Conservation (phyloP, 2,888 invertebrate species). For the Apamea anceps region DNA sequence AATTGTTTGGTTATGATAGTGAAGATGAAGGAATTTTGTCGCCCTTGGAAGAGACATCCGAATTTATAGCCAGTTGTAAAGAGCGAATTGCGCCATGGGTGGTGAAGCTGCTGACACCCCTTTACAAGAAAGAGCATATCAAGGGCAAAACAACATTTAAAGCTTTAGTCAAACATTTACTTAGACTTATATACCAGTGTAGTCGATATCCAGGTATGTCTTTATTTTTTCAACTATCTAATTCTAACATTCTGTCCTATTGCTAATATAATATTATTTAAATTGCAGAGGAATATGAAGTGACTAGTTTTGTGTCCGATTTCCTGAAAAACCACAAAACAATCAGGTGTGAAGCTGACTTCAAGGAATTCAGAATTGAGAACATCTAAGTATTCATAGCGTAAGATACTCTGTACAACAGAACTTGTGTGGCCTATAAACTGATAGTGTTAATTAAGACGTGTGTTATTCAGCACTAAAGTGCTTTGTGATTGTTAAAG, state of each 20-base stretch:
- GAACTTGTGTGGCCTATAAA: slow-evolving; percentile 22
- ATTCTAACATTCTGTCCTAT: neutral
- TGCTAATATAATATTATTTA: slow-evolving; percentile 33
- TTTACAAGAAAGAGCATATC: slow-evolving; percentile 91
- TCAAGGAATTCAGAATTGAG: slow-evolving; percentile 82
- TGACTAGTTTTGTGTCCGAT: slow-evolving; percentile 86
- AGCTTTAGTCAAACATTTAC: slow-evolving; percentile 90
- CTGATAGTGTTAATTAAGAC: neutral
- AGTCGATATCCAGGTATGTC: slow-evolving; percentile 89
- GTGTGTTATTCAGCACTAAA: slow-evolving; percentile 20
- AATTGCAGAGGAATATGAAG: slow-evolving; percentile 89
- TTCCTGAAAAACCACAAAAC: slow-evolving; percentile 88
- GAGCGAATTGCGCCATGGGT: slow-evolving; percentile 91
- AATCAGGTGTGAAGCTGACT: slow-evolving; percentile 89
- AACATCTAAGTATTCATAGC: slow-evolving; percentile 71
- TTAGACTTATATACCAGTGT: slow-evolving; percentile 90
- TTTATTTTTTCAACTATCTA: neutral
- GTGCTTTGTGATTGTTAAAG: slow-evolving; percentile 19
- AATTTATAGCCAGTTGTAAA: slow-evolving; percentile 89
- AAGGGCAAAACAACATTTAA: slow-evolving; percentile 91
- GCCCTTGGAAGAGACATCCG: slow-evolving; percentile 87
- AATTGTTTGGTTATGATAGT: slow-evolving; percentile 88
- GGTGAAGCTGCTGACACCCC: slow-evolving; percentile 91
- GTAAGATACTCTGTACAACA: slow-evolving; percentile 22
- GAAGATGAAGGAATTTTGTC: slow-evolving; percentile 89